Evolutionary conservation across 2,797 vertebrate genomes (phyloP).

Genomic region (Trematomus bernacchii): DNA sequence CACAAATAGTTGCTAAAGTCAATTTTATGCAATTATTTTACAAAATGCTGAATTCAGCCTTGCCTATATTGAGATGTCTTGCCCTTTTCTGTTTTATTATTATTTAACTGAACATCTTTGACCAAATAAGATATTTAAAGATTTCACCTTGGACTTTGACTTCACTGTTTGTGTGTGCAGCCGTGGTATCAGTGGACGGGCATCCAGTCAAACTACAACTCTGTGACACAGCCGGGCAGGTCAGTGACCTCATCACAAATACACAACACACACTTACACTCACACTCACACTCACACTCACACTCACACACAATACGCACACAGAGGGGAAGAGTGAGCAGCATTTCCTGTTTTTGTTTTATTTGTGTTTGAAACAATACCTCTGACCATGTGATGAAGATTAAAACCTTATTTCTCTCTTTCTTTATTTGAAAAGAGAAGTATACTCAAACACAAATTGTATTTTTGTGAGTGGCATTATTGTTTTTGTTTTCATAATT

Average conservation of each 20-base stretch:
- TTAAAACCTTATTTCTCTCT: conserved; percentile 10
- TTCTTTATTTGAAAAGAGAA: not conserved
- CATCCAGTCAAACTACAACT: conserved; percentile 97
- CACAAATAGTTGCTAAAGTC: too few relatives aligned
- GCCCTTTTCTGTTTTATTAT: too few relatives aligned
- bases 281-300: not conserved
- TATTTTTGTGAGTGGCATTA: not conserved
- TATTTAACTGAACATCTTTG: too few relatives aligned
- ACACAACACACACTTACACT: conserved; percentile 1
- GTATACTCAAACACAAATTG: not conserved
- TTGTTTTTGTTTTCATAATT: not conserved
- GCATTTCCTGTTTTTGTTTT: conserved; percentile 60
- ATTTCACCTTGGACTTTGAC: too few relatives aligned
- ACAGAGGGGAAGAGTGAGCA: not conserved
- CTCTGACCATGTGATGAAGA: conserved; percentile 17
- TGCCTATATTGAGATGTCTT: too few relatives aligned
- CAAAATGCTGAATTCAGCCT: too few relatives aligned
- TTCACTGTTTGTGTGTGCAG: conserved; percentile 59
- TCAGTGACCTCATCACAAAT: conserved; percentile 73
- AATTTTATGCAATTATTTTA: too few relatives aligned
- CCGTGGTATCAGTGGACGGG: conserved; percentile 93
- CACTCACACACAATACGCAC: not conserved
- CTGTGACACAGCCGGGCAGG: conserved; percentile 98
- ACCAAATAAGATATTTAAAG: too few relatives aligned
- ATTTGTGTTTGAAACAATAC: conserved; percentile 52